Base-by-base conservation (phyloP, 2,888 invertebrate genomes). In the Gibbula magus region DNA sequence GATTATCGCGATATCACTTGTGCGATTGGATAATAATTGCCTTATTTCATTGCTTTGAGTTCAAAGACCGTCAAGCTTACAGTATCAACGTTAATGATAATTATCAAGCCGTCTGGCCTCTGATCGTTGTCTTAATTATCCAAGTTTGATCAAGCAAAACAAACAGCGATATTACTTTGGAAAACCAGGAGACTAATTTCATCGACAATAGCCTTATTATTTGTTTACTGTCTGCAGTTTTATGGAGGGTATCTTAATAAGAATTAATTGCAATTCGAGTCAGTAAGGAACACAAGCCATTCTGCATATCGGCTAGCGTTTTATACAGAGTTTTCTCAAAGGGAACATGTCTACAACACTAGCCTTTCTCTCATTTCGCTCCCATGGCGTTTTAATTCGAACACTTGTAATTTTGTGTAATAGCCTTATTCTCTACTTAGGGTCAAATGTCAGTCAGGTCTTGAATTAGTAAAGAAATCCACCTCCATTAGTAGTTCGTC, bases 381-480 rank as follows among this genome's bases (percentile, higher is more conserved):
- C 61, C 61, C 61, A 25, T 61, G 61, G 45, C 29, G 61, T 61
- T 61, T 61, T 61, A 61, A 61, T 61, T 61, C 29, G 61, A 61
- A 29, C 29, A 61, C 61, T 61, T 25, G 61, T 61, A 61, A 61
- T 61, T 61, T 61, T 61, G 61, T 25, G 61, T 61, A 61, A 61
- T 61, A 29, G 61, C 61, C 29, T 7, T 61, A 8, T 61, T 61
- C 61, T 61, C 8, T 25, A 25, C 61, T 18, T 18, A 25, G 29
- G 61, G 61, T 61, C 61, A 61, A 16, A 29, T 61, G 25, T 13
- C 61, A 29, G 29, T 61, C 16, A 61, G 61, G 61, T 61, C 61
- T 25, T 61, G 61, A 61, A 61, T 61, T 61, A 61, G 61, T 61
- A 61, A 61, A 61, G 61, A 61, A 61, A 61, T 25, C 61, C 61